These are phyloP conservation scores for Platerodrilus igneus DNA, from an alignment of 2,888 invertebrate genomes.

Conservation along the genomic window DNA sequence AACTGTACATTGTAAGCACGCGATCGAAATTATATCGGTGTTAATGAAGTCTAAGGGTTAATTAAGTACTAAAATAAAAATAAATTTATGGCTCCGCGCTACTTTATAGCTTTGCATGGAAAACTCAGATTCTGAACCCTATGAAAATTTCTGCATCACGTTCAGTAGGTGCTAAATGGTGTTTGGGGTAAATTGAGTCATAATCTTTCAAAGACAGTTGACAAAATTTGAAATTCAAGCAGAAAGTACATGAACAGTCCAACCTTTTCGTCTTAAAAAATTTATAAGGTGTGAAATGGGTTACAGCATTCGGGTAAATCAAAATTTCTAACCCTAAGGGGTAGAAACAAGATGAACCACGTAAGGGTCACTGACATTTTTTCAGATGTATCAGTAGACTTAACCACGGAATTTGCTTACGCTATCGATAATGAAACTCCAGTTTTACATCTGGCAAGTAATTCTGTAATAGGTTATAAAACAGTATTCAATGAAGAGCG, in stretches of 20 bases:
- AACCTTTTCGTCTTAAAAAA: neutral
- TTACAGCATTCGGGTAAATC: too few relatives aligned
- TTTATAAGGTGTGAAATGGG: neutral
- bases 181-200: too few relatives aligned
- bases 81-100: too few relatives aligned
- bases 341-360: slow-evolving; percentile 38
- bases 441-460: slow-evolving; percentile 20
- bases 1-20: slow-evolving; percentile 6
- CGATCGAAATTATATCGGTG: neutral
- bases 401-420: slow-evolving; percentile 20
- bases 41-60: neutral
- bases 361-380: slow-evolving; percentile 31
- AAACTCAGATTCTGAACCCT: too few relatives aligned
- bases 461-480: slow-evolving; percentile 24
- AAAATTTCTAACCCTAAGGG: too few relatives aligned
- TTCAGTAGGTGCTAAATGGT: too few relatives aligned
- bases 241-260: neutral
- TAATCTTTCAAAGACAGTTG: too few relatives aligned
- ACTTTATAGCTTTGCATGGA: too few relatives aligned
- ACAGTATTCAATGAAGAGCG: slow-evolving; percentile 17
- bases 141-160: too few relatives aligned
- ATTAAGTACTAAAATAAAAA: neutral
- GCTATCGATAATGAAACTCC: slow-evolving; percentile 26
- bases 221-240: too few relatives aligned
- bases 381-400: slow-evolving; percentile 25